Percentiles rank a stretch among this genome's conserved stretches.
Evolutionary conservation across 2,113 vertebrate species (phyloP).

Genomic region (Alosa alosa): DNA sequence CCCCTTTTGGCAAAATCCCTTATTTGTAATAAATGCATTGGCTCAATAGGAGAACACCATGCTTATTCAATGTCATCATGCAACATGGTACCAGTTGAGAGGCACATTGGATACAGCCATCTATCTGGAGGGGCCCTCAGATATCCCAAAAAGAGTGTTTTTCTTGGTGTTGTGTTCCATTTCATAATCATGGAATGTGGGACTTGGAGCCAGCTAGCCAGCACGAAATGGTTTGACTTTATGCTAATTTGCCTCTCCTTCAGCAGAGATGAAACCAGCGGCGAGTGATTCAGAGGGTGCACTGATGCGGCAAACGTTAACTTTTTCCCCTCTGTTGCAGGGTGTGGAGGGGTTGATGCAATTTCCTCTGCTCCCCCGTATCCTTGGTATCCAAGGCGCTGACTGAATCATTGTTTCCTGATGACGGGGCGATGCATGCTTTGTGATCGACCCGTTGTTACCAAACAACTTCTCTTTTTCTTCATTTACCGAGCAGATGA

Average conservation of each 20-base stretch:
- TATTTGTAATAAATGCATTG: background rate
- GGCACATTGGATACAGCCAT: background rate
- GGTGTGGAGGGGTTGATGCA: slow-evolving; percentile 28
- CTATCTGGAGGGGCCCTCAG: background rate
- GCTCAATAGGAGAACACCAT: background rate
- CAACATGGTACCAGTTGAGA: slow-evolving; percentile 9
- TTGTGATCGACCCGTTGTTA: background rate
- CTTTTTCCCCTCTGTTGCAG: slow-evolving; percentile 28
- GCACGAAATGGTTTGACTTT: background rate
- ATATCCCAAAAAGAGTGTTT: background rate
- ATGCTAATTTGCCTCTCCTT: slow-evolving; percentile 2
- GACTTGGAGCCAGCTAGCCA: background rate
- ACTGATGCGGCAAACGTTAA: background rate
- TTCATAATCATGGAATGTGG: slow-evolving; percentile 2
- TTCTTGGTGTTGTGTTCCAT: background rate
- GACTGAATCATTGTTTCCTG: slow-evolving; percentile 44
- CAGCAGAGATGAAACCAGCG: slow-evolving; percentile 9
- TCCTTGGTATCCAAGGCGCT: slow-evolving; percentile 18
- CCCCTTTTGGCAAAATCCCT: background rate
- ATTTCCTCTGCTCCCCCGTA: slow-evolving; percentile 32
- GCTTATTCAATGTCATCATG: background rate
- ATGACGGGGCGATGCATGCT: slow-evolving; percentile 3
- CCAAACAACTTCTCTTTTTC: background rate
- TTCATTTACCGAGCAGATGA: background rate
- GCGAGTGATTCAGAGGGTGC: slow-evolving; percentile 8